A percentile compares a stretch with the other conserved stretches of the same genome.
Evolutionary conservation across 2,888 invertebrate genomes (phyloP).

Genomic region (Andrena dorsata): DNA sequence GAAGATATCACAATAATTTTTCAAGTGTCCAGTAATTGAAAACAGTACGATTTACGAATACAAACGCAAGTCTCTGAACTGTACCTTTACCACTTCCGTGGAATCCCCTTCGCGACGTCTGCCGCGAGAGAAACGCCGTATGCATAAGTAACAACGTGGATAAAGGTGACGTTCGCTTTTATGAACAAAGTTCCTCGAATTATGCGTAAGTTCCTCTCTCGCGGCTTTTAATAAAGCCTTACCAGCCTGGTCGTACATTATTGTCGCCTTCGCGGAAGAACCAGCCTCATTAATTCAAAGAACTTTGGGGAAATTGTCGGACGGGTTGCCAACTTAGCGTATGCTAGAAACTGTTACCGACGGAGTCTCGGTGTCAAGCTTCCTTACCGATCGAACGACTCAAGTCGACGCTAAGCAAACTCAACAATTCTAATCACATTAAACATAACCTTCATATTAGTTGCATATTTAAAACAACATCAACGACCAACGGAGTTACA

Average conservation of each 20-base stretch:
- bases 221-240: conserved; percentile 35
- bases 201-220: conserved; percentile 16
- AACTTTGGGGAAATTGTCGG: neutral
- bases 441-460: neutral
- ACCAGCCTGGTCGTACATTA: neutral
- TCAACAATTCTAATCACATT: neutral
- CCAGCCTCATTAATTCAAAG: neutral
- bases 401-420: neutral
- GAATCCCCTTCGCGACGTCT: neutral
- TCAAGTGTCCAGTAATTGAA: neutral
- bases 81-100: neutral
- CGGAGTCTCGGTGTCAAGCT: neutral
- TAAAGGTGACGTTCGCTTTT: conserved; percentile 41
- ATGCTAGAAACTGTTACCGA: neutral
- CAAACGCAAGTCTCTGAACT: neutral
- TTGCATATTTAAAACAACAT: neutral
- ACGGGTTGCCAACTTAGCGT: neutral
- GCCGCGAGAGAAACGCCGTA: conserved; percentile 20
- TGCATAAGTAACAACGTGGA: conserved; percentile 50
- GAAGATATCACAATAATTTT: neutral
- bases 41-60: neutral
- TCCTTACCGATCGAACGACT: conserved; percentile 1
- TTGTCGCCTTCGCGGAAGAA: neutral
- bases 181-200: conserved; percentile 50
- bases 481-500: neutral